These are phyloP conservation scores for Zoanthus solanderi DNA, from an alignment of 92 coral and sea anemone genomes.

Conservation along the genomic window DNA sequence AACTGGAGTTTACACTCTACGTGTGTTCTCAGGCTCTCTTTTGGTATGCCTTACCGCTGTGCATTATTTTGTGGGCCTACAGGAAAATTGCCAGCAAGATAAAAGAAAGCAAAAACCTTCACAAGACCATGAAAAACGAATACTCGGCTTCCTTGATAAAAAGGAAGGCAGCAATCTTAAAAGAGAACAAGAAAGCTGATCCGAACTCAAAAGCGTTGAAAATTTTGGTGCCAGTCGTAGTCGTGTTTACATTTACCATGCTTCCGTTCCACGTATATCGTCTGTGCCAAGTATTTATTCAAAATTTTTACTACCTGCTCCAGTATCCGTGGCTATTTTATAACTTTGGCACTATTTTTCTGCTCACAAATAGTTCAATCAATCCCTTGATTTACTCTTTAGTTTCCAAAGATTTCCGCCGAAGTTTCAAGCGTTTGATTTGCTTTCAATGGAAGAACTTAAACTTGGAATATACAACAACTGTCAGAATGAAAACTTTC, in stretches of 20 bases:
- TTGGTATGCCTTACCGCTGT: conserved; percentile 89
- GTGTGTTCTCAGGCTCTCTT: conserved; percentile 73
- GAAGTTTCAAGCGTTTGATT: conserved; percentile 83
- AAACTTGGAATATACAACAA: neutral
- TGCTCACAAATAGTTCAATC: conserved; percentile 84
- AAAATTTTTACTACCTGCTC: conserved; percentile 30
- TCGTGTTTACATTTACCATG: conserved; percentile 86
- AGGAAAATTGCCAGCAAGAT: conserved; percentile 80
- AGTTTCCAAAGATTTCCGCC: conserved; percentile 90
- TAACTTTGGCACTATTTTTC: conserved; percentile 66
- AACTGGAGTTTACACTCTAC: conserved; percentile 57
- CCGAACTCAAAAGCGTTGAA: conserved; percentile 90
- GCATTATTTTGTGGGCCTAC: conserved; percentile 86
- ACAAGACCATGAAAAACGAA: conserved; percentile 58
- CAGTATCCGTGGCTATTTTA: conserved; percentile 82
- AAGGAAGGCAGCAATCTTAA: neutral
- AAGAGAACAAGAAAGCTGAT: conserved; percentile 50
- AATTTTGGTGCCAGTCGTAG: conserved; percentile 93
- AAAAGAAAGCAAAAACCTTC: conserved; percentile 78
- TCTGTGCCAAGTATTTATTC: conserved; percentile 64
- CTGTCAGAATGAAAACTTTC: conserved; percentile 12
- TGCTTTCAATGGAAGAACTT: conserved; percentile 72
- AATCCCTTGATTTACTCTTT: conserved; percentile 94
- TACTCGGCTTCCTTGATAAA: neutral
- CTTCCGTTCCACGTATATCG: conserved; percentile 91